Conservation (phyloP, 2,113 vertebrate species). For the Nothocercus julius region DNA sequence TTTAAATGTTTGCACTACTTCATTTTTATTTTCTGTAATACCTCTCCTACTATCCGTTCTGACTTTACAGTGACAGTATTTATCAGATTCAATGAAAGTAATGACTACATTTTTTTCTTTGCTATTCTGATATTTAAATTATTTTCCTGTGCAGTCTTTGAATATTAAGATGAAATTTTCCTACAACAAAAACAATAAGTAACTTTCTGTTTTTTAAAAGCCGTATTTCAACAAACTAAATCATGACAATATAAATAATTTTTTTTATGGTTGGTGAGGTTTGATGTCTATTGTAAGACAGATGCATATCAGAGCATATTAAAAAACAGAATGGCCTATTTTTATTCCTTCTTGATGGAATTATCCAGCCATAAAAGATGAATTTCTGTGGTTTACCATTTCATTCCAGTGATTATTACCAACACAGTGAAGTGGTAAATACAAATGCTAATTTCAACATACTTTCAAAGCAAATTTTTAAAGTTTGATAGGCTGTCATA, state of each 20-base stretch:
- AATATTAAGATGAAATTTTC: conserved; percentile 14
- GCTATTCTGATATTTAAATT: background rate
- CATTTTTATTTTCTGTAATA: background rate
- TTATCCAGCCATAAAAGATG: conserved; percentile 74
- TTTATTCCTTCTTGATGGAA: conserved; percentile 67
- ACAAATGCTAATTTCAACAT: conserved; percentile 72
- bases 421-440: conserved; percentile 74
- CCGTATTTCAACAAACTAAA: conserved; percentile 54
- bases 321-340: conserved; percentile 21
- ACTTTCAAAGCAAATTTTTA: conserved; percentile 61
- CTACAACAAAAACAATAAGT: conserved; percentile 28
- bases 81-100: background rate
- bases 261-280: conserved; percentile 49
- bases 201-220: conserved; percentile 34
- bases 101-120: background rate
- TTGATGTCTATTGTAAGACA: conserved; percentile 61
- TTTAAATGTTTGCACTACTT: background rate
- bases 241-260: conserved; percentile 49
- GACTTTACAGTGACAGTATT: background rate
- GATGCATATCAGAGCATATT: conserved; percentile 63
- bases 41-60: background rate
- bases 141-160: background rate
- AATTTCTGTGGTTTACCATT: conserved; percentile 68
- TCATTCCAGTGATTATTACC: conserved; percentile 68
- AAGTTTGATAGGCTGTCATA: conserved; percentile 44